Percentiles rank a stretch among this genome's conserved stretches.
Evolutionary conservation across 1,140 invertebrate genomes (phyloP).

Genomic region (Drosophila eugracilis): DNA sequence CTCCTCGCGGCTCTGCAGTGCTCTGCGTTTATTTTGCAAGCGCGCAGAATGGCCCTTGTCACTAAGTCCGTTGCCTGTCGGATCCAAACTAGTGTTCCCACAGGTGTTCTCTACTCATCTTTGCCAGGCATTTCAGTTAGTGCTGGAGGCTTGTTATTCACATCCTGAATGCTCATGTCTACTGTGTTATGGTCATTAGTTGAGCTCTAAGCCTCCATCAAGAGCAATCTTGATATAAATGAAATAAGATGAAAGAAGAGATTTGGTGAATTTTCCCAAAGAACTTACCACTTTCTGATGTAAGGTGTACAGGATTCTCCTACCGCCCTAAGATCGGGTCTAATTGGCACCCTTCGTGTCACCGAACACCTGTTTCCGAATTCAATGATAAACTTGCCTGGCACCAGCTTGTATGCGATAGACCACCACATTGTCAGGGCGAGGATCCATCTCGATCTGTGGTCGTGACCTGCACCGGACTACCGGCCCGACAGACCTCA

Average conservation of each 20-base stretch:
- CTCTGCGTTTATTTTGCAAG: conserved; percentile 90
- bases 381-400: conserved; percentile 96
- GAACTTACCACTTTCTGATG: conserved; percentile 87
- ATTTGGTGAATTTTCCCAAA: too few species aligned
- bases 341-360: conserved; percentile 92
- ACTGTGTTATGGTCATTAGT: conserved; percentile 89
- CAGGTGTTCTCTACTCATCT: conserved; percentile 91
- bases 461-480: conserved; percentile 92
- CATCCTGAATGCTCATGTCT: conserved; percentile 94
- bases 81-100: conserved; percentile 89
- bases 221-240: conserved; percentile 87
- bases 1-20: conserved; percentile 91
- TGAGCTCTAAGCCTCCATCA: conserved; percentile 95
- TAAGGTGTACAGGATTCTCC: conserved; percentile 89
- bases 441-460: conserved; percentile 93
- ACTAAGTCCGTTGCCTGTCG: conserved; percentile 93
- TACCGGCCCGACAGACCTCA: conserved; percentile 92
- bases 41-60: conserved; percentile 89
- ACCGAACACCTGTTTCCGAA: conserved; percentile 92
- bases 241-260: too few species aligned
- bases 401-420: conserved; percentile 95
- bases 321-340: conserved; percentile 95
- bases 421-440: conserved; percentile 93
- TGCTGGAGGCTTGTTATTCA: conserved; percentile 95
- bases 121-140: conserved; percentile 88